Evolutionary conservation across 2,797 vertebrate genomes (phyloP).

Genomic region (Oreonectes daqikongensis): DNA sequence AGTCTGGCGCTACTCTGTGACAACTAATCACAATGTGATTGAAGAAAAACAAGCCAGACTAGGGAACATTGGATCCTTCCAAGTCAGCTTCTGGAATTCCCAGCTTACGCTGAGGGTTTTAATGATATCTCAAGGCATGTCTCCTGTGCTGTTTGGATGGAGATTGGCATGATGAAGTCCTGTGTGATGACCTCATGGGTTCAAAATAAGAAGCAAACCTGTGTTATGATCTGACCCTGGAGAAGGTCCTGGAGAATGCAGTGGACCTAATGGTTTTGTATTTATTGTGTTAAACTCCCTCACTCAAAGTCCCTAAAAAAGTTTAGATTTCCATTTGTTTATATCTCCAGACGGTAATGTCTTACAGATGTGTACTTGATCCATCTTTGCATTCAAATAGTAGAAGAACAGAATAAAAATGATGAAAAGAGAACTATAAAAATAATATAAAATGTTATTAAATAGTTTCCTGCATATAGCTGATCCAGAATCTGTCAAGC

Average conservation of each 20-base stretch:
- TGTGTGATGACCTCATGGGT: conserved; percentile 53
- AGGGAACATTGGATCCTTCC: conserved; percentile 39
- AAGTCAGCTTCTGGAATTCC: conserved; percentile 37
- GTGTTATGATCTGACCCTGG: conserved; percentile 37
- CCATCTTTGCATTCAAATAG: conserved; percentile 1
- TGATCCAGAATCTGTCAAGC: not conserved
- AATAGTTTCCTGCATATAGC: not conserved
- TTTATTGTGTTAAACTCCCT: conserved; percentile 34
- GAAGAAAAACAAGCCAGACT: conserved; percentile 37
- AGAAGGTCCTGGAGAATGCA: conserved; percentile 39
- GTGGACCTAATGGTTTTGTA: conserved; percentile 37
- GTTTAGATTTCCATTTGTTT: conserved; percentile 32
- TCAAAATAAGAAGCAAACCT: conserved; percentile 47
- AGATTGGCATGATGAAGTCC: conserved; percentile 42
- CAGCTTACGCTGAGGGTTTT: conserved; percentile 43
- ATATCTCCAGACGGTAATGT: conserved; percentile 29
- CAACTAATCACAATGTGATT: conserved; percentile 35
- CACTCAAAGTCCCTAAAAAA: conserved; percentile 15
- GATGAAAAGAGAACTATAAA: not conserved
- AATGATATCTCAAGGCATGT: conserved; percentile 50
- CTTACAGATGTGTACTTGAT: conserved; percentile 35
- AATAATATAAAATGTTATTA: not conserved
- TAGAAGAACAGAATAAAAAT: not conserved
- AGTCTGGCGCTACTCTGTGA: conserved; percentile 28
- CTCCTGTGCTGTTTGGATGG: conserved; percentile 49